These are phyloP conservation scores for Bombus soroeensis DNA, from an alignment of 1,140 invertebrate genomes.

Conservation along the genomic window DNA sequence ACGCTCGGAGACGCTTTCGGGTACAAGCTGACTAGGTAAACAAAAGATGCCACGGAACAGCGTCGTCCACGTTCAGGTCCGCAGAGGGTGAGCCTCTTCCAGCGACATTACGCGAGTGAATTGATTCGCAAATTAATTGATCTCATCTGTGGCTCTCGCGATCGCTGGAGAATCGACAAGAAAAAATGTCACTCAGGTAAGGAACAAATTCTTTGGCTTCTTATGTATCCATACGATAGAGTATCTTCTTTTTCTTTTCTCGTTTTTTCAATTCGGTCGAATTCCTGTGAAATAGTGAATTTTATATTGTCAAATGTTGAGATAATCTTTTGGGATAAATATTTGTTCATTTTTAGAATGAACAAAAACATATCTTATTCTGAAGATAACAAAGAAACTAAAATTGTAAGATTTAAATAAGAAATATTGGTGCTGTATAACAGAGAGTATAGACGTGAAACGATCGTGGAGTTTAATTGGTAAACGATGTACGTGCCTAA, in stretches of 20 bases:
- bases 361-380: neutral
- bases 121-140: neutral
- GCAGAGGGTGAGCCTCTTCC: neutral
- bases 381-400: neutral
- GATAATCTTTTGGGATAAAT: neutral
- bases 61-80: neutral
- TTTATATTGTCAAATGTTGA: neutral
- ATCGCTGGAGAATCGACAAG: neutral
- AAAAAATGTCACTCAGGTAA: slow-evolving; percentile 34
- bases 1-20: slow-evolving; percentile 21
- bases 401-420: neutral
- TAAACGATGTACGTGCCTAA: no score
- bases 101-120: neutral
- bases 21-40: slow-evolving; percentile 44
- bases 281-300: no score
- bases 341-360: neutral
- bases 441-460: neutral
- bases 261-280: neutral
- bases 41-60: slow-evolving; percentile 63
- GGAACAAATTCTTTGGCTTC: neutral
- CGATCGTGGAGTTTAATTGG: no score
- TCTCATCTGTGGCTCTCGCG: slow-evolving; percentile 11
- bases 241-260: neutral
- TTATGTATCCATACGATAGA: neutral
- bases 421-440: neutral